phyloP scores from a whole-genome alignment of 1,140 invertebrate species.

The Magallana ariakensis region DNA sequence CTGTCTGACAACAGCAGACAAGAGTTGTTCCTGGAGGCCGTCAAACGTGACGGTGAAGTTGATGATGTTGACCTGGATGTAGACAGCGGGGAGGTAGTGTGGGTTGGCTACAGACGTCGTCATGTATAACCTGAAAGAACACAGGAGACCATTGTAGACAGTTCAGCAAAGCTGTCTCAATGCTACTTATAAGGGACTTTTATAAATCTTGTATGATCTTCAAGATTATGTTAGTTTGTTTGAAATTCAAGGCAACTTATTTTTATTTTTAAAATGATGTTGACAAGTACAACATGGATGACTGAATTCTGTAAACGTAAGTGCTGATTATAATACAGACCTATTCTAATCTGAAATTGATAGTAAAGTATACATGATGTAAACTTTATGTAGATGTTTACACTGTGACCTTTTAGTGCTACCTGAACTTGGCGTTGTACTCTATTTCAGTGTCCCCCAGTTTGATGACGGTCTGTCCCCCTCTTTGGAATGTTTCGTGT shows the following conservation, averaged over 20 bases:
- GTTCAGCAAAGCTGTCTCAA: background rate
- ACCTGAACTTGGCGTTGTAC: slow-evolving; percentile 79
- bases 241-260: no score
- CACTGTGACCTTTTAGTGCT: background rate
- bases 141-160: background rate
- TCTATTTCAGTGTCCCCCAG: slow-evolving; percentile 79
- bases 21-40: slow-evolving; percentile 78
- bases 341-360: no score
- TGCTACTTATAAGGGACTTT: no score
- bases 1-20: slow-evolving; percentile 78
- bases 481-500: slow-evolving; percentile 75
- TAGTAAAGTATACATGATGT: no score
- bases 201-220: no score
- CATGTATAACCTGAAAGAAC: slow-evolving; percentile 80
- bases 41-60: slow-evolving; percentile 80
- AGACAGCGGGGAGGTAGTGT: slow-evolving; percentile 76
- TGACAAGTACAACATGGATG: no score
- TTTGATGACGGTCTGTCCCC: slow-evolving; percentile 76
- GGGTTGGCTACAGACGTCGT: slow-evolving; percentile 77
- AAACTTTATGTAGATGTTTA: no score
- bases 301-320: no score
- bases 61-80: slow-evolving; percentile 77
- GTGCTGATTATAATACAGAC: no score
- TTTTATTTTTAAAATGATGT: no score
- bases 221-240: no score